Base-by-base conservation (phyloP, 2,113 vertebrate species). In the Probosciger aterrimus region DNA sequence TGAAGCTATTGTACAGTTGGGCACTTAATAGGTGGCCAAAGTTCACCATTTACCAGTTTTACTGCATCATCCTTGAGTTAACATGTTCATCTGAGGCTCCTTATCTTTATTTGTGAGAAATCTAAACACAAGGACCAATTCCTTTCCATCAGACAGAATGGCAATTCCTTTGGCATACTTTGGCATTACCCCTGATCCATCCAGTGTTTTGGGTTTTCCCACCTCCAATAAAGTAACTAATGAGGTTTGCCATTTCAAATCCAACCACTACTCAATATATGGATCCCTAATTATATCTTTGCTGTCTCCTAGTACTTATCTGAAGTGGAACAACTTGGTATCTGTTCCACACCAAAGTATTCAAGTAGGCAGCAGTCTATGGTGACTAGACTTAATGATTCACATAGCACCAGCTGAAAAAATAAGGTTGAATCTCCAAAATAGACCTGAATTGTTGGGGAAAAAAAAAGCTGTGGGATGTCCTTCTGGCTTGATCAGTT, bases 161-260 rank as follows among this genome's bases (percentile, higher is more conserved):
- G 69, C 24, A 93, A 57, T 86, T 53, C 75, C 53, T 93, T 86
- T n/a, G 59, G 20, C 55, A 60, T 60, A 33, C 53, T 83, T 52
- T 70, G 59, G 55, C 43, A 84, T 39, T 90, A 63, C 35, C 46
- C 65, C 77, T 78, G 52, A 88, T 28, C 47, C 43, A 84, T 46
- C 64, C 47, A 18, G 6, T 35, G 44, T 35, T 59, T 59, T 35
- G 22, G 12, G 2, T 4, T 28, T 23, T 31, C 28, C 33, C 35
- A 31, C 39, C 27, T 43, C 14, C 78, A 69, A 22, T 57, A 52
- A 91, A 68, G 33, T 35, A 67, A 33, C 53, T 78, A 92, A 41
- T 57, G 53, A 96, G 30, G 55, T 53, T 22, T 95, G 88, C 83
- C 81, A 88, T 81, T 84, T 89, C 39, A 79, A 93, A 92, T 79